Percentiles rank a stretch among this genome's conserved stretches.
Evolutionary conservation across 2,797 vertebrate genomes (phyloP).

Genomic region (Brachyrhaphis roseni): DNA sequence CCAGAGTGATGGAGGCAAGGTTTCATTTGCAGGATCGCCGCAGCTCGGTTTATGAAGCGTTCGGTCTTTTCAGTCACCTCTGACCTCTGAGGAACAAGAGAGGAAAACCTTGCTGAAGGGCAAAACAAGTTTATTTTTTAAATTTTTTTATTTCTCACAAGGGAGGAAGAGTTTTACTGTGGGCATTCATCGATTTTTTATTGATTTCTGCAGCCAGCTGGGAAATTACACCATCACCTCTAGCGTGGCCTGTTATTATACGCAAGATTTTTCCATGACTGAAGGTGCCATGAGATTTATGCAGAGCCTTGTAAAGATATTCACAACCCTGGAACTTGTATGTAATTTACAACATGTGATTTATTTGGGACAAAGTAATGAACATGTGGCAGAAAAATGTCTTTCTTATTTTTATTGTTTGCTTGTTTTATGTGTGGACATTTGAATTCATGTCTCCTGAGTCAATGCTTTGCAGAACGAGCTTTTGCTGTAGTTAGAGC

Average conservation of each 20-base stretch:
- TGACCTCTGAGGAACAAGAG: background rate
- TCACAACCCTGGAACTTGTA: background rate
- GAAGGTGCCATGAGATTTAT: background rate
- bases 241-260: background rate
- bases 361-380: background rate
- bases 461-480: background rate
- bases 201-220: constrained; percentile 1
- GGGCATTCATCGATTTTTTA: background rate
- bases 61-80: background rate
- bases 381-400: background rate
- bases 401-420: background rate
- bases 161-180: background rate
- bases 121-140: background rate
- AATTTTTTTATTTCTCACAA: background rate
- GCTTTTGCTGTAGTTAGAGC: background rate
- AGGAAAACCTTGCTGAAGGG: background rate
- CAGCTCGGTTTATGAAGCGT: background rate
- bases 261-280: background rate
- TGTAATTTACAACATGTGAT: background rate
- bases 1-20: background rate
- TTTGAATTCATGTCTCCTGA: background rate
- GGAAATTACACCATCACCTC: background rate
- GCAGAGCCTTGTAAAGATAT: background rate
- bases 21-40: background rate
- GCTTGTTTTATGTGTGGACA: background rate